A percentile compares a stretch with the other conserved stretches of the same genome.
These are phyloP conservation scores for Sminthurides aquaticus DNA, from an alignment of 2,888 invertebrate species.

Conservation along the genomic window DNA sequence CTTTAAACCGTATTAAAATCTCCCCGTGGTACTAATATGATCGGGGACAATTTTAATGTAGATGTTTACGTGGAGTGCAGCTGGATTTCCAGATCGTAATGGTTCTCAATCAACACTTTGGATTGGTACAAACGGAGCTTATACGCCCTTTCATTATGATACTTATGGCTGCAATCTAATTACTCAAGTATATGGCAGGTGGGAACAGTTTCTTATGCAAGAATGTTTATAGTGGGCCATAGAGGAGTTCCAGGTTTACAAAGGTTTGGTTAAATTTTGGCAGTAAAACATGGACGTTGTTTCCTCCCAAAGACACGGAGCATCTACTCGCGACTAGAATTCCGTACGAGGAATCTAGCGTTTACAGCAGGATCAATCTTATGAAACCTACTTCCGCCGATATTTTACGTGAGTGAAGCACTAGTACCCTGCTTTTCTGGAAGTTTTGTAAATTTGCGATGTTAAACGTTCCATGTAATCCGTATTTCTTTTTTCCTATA, in stretches of 20 bases:
- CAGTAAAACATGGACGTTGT: slow-evolving; percentile 86
- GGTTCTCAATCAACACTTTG: slow-evolving; percentile 71
- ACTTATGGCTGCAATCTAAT: slow-evolving; percentile 91
- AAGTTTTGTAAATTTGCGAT: no score
- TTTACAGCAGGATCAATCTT: slow-evolving; percentile 78
- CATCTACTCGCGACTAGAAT: slow-evolving; percentile 68
- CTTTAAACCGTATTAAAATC: no score
- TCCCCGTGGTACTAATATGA: no score
- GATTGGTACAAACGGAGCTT: slow-evolving; percentile 78
- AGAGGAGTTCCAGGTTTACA: no score
- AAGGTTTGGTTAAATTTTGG: no score
- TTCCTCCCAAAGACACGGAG: slow-evolving; percentile 67
- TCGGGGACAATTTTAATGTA: no score
- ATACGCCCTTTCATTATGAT: slow-evolving; percentile 90
- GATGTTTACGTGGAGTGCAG: slow-evolving; percentile 57
- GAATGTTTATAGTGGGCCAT: background rate
- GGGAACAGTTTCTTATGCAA: no score
- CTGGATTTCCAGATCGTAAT: slow-evolving; percentile 64
- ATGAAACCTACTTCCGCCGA: slow-evolving; percentile 19
- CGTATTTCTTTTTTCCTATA: no score
- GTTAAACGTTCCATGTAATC: no score
- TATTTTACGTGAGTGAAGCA: slow-evolving; percentile 26
- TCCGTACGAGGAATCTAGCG: slow-evolving; percentile 93
- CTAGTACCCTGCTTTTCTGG: no score
- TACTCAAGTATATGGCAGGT: slow-evolving; percentile 80